A percentile compares a stretch with the other conserved stretches of the same genome.
phyloP scores from a whole-genome alignment of 2,113 vertebrate species.

The Lichenostomus cassidix region DNA sequence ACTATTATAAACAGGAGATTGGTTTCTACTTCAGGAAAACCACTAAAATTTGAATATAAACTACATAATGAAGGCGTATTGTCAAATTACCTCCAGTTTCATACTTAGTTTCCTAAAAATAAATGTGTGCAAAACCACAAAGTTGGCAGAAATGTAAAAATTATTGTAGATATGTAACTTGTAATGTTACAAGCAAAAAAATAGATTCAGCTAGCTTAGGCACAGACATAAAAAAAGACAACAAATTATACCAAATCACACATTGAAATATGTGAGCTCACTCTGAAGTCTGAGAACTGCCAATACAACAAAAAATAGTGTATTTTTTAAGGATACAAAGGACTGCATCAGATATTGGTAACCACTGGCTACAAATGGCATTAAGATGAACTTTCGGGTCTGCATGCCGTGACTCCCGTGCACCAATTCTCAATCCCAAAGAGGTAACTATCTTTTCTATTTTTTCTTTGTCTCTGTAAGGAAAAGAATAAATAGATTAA shows the following conservation, averaged over 20 bases:
- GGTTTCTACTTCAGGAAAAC: neutral
- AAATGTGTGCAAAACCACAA: neutral
- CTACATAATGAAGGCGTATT: neutral
- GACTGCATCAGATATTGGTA: slow-evolving; percentile 89
- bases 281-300: neutral
- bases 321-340: slow-evolving; percentile 87
- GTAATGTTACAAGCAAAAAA: neutral
- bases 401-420: slow-evolving; percentile 85
- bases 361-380: slow-evolving; percentile 95
- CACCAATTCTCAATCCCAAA: slow-evolving; percentile 84
- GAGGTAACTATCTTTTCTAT: slow-evolving; percentile 91
- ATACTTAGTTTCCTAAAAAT: neutral
- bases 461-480: slow-evolving; percentile 89
- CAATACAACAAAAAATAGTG: neutral
- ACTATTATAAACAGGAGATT: neutral
- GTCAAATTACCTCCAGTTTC: neutral
- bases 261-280: neutral
- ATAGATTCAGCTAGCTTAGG: neutral
- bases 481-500: neutral
- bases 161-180: neutral
- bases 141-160: neutral
- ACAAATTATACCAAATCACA: neutral
- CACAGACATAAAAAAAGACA: neutral
- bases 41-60: neutral
- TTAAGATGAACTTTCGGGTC: slow-evolving; percentile 93